Base-by-base conservation (phyloP, 2,888 invertebrate species). In the Allophyes oxyacanthae region DNA sequence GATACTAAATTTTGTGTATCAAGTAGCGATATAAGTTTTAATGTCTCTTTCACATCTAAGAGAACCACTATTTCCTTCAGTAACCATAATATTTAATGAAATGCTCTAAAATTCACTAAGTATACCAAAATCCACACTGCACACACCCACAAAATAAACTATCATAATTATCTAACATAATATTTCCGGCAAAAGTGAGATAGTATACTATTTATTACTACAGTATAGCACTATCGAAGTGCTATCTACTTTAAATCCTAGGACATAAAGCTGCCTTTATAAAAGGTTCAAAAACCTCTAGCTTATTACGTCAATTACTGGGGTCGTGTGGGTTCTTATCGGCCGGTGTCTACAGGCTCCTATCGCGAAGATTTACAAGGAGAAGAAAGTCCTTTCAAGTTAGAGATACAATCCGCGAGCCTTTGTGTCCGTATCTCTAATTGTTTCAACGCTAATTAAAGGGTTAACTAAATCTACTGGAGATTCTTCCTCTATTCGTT, bases 291-390 rank as follows among this genome's bases (percentile, higher is more conserved):
- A 83, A 80, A 83, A 78, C 81, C 81, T 79, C 78, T 77, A 81
- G 77, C 79, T 83, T 89, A 90, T 88, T 88, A 88, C 86, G 90
- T 90, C 91, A 91, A 92, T 91, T 91, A 91, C 86, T 81, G 71
- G 74, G 85, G 84, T 88, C 89, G 88, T 87, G 88, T 75, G 84
- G 80, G 67, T 74, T 72, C 82, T 88, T 92, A 91, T 91, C 92
- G 77, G 56, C 69, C 67, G 58, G 78, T 86, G 87, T 82, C 86
- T 78, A 58, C 76, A 59, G 78, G 72, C 78, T 72, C 59, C 79
- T 91, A 91, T 91, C 91, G 77, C 66, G 54, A 83, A 89, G 91
- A 92, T 91, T 91, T 91, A 91, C 91, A 86, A 82, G 83, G 75
- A 81, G 77, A 68, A 81, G 84, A 52, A 63, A 65, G 60, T 61